These are phyloP conservation scores for Selenia dentaria DNA, from an alignment of 2,888 invertebrate species.

Conservation along the genomic window DNA sequence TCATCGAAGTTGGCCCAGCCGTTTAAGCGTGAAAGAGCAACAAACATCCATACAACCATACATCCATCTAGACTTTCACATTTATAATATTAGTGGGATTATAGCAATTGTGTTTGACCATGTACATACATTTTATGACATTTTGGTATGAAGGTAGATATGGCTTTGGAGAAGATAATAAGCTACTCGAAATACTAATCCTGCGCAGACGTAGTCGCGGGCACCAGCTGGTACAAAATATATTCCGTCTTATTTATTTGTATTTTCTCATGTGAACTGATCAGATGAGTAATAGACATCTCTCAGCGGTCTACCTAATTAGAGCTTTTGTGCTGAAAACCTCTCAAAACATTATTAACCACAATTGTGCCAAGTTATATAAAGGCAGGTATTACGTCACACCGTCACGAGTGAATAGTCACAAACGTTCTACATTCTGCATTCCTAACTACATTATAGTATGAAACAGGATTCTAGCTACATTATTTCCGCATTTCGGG, in stretches of 20 bases:
- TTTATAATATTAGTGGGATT: too few species aligned
- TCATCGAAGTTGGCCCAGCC: too few species aligned
- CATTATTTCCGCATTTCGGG: constrained; percentile 19
- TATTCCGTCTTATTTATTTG: not conserved
- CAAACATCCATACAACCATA: too few species aligned
- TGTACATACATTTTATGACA: too few species aligned
- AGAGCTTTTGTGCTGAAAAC: constrained; percentile 17
- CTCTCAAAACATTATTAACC: not conserved
- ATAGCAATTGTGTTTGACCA: too few species aligned
- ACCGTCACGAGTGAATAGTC: constrained; percentile 9
- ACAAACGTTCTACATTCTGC: not conserved
- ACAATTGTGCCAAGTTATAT: constrained; percentile 3
- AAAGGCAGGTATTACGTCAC: constrained; percentile 14
- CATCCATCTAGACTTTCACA: too few species aligned
- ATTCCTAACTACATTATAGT: not conserved
- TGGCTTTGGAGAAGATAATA: too few species aligned
- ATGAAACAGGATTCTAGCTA: constrained; percentile 1
- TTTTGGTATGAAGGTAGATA: too few species aligned
- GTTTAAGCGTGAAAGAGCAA: too few species aligned
- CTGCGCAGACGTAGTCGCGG: too few species aligned
- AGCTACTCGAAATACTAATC: too few species aligned
- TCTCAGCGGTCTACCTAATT: constrained; percentile 18
- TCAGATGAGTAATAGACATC: not conserved
- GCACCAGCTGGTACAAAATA: too few species aligned
- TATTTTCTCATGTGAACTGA: not conserved